A percentile compares a stretch with the other conserved stretches of the same genome.
Conservation (phyloP, 2,113 vertebrate genomes). For the Stegastes partitus region DNA sequence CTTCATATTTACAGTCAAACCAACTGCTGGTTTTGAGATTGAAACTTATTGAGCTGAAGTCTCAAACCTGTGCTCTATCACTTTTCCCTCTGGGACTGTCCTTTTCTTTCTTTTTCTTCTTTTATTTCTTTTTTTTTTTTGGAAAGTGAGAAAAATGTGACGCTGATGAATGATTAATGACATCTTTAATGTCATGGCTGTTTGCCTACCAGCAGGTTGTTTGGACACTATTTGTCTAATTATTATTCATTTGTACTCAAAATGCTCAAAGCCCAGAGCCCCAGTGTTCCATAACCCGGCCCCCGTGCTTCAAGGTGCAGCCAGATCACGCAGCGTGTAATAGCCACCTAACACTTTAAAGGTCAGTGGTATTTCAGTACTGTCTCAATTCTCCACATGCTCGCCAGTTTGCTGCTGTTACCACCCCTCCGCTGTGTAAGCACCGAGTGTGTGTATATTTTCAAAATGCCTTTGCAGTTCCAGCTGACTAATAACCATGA, state of each 20-base stretch:
- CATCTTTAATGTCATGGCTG: constrained; percentile 54
- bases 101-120: not conserved
- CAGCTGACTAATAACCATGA: constrained; percentile 22
- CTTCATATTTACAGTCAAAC: not conserved
- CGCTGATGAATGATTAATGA: constrained; percentile 27
- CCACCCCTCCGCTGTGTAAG: not conserved
- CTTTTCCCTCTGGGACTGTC: not conserved
- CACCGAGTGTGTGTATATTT: not conserved
- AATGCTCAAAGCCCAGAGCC: constrained; percentile 20
- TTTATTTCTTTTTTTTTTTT: not conserved
- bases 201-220: constrained; percentile 30
- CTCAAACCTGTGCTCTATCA: not conserved
- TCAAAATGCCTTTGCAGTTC: constrained; percentile 21
- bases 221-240: constrained; percentile 41
- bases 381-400: constrained; percentile 38
- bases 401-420: constrained; percentile 3
- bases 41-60: not conserved
- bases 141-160: constrained; percentile 19
- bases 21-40: not conserved
- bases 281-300: not conserved
- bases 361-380: constrained; percentile 64
- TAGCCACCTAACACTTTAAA: constrained; percentile 61
- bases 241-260: constrained; percentile 45
- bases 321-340: constrained; percentile 46
- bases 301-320: constrained; percentile 19